Evolutionary conservation across 2,888 invertebrate genomes (phyloP).

Genomic region (Ochropacha duplaris): DNA sequence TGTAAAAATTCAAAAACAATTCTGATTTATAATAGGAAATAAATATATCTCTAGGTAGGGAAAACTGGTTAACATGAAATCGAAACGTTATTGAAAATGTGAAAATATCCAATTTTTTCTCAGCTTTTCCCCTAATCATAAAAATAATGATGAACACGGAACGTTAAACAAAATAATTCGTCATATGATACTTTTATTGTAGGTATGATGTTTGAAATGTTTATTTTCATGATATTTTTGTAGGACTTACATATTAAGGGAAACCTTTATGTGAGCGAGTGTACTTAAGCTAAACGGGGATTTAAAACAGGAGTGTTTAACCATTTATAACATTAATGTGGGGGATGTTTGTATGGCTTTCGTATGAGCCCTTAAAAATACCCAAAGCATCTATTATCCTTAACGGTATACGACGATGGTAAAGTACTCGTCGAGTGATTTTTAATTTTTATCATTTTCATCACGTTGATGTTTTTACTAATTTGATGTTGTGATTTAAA

Average conservation of each 20-base stretch:
- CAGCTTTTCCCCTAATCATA: neutral
- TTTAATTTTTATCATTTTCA: neutral
- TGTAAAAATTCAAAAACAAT: neutral
- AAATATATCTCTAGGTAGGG: neutral
- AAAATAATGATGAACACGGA: neutral
- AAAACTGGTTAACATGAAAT: neutral
- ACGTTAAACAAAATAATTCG: neutral
- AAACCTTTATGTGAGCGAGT: constrained; percentile 20
- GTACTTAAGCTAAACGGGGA: constrained; percentile 43
- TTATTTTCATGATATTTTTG: neutral
- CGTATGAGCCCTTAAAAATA: constrained; percentile 18
- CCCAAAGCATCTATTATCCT: constrained; percentile 8
- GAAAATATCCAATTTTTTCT: constrained; percentile 3
- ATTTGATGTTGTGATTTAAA: too few species aligned
- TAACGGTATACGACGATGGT: neutral
- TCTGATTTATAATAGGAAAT: neutral
- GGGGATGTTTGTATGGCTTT: constrained; percentile 43
- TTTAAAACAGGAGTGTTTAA: constrained; percentile 50
- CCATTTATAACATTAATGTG: constrained; percentile 50
- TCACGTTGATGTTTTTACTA: too few species aligned
- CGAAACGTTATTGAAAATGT: constrained; percentile 1
- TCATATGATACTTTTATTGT: constrained; percentile 1
- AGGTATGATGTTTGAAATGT: neutral
- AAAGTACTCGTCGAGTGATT: neutral
- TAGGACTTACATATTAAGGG: constrained; percentile 9